Percentiles rank a stretch among this genome's conserved stretches.
Evolutionary conservation across 2,888 invertebrate genomes (phyloP).

Genomic region (Eurytoma adleriae): DNA sequence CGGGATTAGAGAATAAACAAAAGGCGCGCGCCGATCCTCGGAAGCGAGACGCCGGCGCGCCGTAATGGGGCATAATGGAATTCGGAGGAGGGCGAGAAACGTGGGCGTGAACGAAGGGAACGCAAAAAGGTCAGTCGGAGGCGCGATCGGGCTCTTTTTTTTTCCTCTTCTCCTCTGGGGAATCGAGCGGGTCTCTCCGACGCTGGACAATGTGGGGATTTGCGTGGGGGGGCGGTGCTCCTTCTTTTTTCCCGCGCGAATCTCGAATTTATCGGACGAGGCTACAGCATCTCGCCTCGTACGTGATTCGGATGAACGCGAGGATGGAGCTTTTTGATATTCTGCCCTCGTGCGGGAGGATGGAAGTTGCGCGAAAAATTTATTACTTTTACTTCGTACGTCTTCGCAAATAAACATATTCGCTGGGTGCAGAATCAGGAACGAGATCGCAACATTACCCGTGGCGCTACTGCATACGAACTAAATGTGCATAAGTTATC

Average conservation of each 20-base stretch:
- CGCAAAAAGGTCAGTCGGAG: background rate
- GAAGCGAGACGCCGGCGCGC: conserved; percentile 49
- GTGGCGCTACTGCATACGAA: no score
- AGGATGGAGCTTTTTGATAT: no score
- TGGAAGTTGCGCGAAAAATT: no score
- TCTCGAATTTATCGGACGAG: conserved; percentile 34
- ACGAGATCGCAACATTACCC: no score
- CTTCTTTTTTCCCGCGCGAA: conserved; percentile 20
- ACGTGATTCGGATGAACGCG: no score
- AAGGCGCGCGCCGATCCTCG: conserved; percentile 45
- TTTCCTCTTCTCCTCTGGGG: background rate
- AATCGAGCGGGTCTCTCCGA: background rate
- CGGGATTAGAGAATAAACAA: conserved; percentile 23
- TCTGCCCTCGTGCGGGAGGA: no score
- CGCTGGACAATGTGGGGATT: conserved; percentile 46
- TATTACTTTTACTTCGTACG: no score
- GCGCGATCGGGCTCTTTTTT: conserved; percentile 11
- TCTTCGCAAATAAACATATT: no score
- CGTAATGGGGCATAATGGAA: conserved; percentile 69
- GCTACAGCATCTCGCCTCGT: background rate
- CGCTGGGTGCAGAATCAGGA: no score
- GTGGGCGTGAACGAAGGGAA: conserved; percentile 52
- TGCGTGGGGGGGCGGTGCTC: conserved; percentile 8
- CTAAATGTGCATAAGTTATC: no score
- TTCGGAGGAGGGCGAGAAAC: conserved; percentile 60